A percentile compares a stretch with the other conserved stretches of the same genome.
These are phyloP conservation scores for Drosophila aldrichi DNA, from an alignment of 2,888 invertebrate species.

Conservation along the genomic window DNA sequence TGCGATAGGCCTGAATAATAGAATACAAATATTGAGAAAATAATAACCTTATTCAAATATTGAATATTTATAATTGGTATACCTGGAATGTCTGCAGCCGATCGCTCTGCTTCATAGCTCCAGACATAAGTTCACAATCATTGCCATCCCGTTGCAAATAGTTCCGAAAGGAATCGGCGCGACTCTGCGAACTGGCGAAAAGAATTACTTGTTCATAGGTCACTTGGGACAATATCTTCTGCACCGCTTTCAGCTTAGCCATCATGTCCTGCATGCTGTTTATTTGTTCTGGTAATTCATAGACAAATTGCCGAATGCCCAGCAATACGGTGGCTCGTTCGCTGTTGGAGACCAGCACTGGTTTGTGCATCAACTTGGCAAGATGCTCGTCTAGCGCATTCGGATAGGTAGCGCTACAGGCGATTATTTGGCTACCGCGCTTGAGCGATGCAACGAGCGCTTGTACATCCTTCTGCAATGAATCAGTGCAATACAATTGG, in stretches of 20 bases:
- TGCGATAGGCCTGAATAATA: constrained; percentile 88
- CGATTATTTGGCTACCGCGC: constrained; percentile 93
- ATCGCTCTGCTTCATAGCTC: constrained; percentile 91
- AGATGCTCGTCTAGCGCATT: constrained; percentile 90
- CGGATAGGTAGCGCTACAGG: constrained; percentile 97
- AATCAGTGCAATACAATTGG: constrained; percentile 92
- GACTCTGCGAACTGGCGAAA: constrained; percentile 95
- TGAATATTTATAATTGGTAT: background rate
- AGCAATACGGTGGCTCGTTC: constrained; percentile 89
- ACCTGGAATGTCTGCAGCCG: constrained; percentile 90
- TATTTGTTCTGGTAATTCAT: constrained; percentile 87
- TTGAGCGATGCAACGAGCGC: constrained; percentile 91
- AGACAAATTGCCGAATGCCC: constrained; percentile 93
- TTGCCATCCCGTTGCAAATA: constrained; percentile 90
- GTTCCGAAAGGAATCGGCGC: constrained; percentile 92
- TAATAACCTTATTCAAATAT: background rate
- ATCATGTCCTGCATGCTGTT: constrained; percentile 89
- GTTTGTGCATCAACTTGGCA: constrained; percentile 91
- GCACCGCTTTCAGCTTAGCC: constrained; percentile 88
- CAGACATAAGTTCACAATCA: constrained; percentile 91
- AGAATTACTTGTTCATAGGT: constrained; percentile 96
- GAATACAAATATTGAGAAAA: background rate
- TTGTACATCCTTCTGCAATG: constrained; percentile 88
- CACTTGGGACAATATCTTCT: constrained; percentile 89
- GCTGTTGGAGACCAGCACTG: constrained; percentile 91